Evolutionary conservation across 2,113 vertebrate species (phyloP), one percentile per base, ranked within the genome.

Genomic region (Atlantisia rogersi): DNA sequence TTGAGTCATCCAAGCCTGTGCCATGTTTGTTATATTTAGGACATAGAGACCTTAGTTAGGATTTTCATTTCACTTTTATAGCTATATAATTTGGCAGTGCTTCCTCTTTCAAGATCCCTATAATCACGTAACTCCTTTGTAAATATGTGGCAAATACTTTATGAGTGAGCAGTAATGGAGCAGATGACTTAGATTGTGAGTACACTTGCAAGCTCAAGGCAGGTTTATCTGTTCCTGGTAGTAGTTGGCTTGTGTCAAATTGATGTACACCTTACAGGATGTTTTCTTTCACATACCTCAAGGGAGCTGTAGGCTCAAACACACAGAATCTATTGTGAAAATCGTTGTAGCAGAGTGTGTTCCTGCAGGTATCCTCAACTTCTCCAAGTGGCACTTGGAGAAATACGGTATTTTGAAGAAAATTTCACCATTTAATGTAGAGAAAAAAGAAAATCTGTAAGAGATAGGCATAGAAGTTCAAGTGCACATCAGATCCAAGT

Each of bases 91-190:
- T 80, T 94, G 81, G 58, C 88, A 90, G 46, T 60, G 50, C 48
- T 89, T 92, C 50, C 83, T 44, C 5, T 69, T 88, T 89, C 84
- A 62, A 65, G 79, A 82, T 82, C 60, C 29, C 37, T 53, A 16
- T 85, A 85, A 90, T 80, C 76, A 46, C 2, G 15, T 39, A 82
- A 85, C 62, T 87, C 84, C 70, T 92, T 80, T 85, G 83, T 84
- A 94, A 95, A 94, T 91, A 69, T 6, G 40, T 82, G 70, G 69
- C 75, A 86, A 90, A 94, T 62, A 87, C 65, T 91, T 93, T 69
- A 84, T 87, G 96, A 96, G 80, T 89, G 87, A 78, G 83, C 94
- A 46, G 62, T 76, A 90, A 91, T 73, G 52, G 76, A 93, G 67
- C 67, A 88, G 71, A 93, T 90, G 90, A 95, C 53, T 94, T 68